Evolutionary conservation across 1,140 invertebrate species (phyloP).

Genomic region (Drosophila kohkoa): DNA sequence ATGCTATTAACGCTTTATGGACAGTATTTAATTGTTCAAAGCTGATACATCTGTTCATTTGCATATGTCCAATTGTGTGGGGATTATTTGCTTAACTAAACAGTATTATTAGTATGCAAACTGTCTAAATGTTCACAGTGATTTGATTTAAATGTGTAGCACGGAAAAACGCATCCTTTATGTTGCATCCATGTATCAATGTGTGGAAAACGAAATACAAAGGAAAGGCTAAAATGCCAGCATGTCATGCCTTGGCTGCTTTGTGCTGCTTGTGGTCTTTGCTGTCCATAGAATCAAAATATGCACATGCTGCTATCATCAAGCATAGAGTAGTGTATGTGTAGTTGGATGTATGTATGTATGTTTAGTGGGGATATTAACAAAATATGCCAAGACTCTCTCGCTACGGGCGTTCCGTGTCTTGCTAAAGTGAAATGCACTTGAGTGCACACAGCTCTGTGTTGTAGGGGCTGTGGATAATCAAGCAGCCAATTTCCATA

Average conservation of each 20-base stretch:
- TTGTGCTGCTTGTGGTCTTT: slow-evolving; percentile 30
- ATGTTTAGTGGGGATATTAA: slow-evolving; percentile 7
- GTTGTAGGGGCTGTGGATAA: not conserved
- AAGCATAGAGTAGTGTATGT: not conserved
- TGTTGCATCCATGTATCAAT: not conserved
- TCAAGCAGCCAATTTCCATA: slow-evolving; percentile 54
- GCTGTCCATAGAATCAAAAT: slow-evolving; percentile 62
- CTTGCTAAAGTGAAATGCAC: slow-evolving; percentile 45
- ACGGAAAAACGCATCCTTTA: not conserved
- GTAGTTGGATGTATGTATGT: not conserved
- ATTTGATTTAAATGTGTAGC: not conserved
- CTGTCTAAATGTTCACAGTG: not conserved
- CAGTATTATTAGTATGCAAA: not conserved
- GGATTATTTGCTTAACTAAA: not conserved
- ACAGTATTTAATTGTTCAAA: slow-evolving; percentile 19
- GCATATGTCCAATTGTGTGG: not conserved
- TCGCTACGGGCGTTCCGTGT: slow-evolving; percentile 48
- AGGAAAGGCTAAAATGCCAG: slow-evolving; percentile 51
- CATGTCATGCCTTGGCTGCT: slow-evolving; percentile 28
- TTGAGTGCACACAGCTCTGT: slow-evolving; percentile 17
- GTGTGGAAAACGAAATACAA: slow-evolving; percentile 2
- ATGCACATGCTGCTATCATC: slow-evolving; percentile 26
- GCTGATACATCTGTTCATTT: not conserved
- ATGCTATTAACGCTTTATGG: slow-evolving; percentile 20
- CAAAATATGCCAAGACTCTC: slow-evolving; percentile 34